A percentile compares a stretch with the other conserved stretches of the same genome.
These are phyloP conservation scores for Gymnopithys bicolor DNA, from an alignment of 2,797 vertebrate genomes.

Conservation along the genomic window DNA sequence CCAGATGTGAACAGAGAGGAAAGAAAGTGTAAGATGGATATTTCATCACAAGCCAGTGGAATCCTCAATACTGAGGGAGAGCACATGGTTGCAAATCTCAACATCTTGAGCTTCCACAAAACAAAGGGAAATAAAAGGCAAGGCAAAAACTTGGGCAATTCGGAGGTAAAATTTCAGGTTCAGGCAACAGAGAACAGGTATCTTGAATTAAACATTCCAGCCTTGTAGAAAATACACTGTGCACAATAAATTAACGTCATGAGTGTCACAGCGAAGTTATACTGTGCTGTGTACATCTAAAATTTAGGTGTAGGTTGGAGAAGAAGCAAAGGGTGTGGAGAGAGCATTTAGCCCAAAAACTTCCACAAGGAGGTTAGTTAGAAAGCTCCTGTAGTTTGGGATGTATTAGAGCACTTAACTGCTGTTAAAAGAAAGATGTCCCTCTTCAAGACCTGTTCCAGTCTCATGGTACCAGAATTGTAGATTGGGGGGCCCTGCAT, in stretches of 20 bases:
- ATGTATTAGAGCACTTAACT: not conserved
- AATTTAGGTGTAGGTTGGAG: not conserved
- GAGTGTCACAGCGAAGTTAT: not conserved
- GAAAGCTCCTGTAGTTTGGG: not conserved
- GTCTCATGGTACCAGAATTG: not conserved
- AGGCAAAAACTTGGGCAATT: not conserved
- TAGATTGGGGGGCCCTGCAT: not conserved
- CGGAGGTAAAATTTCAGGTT: not conserved
- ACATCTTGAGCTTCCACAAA: not conserved
- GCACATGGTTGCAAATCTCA: not conserved
- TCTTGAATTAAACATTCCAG: not conserved
- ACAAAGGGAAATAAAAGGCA: not conserved
- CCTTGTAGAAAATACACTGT: not conserved
- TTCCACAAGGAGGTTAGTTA: not conserved
- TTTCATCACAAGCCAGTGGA: not conserved
- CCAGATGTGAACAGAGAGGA: conserved; percentile 51
- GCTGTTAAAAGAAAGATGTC: not conserved
- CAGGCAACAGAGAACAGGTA: not conserved
- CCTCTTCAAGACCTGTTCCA: not conserved
- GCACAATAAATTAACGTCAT: not conserved
- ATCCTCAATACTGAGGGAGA: not conserved
- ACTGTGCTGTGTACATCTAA: not conserved
- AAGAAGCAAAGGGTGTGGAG: not conserved
- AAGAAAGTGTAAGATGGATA: not conserved
- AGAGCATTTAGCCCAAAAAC: not conserved